phyloP scores from a whole-genome alignment of 2,797 vertebrate species.

The Lacerta agilis region DNA sequence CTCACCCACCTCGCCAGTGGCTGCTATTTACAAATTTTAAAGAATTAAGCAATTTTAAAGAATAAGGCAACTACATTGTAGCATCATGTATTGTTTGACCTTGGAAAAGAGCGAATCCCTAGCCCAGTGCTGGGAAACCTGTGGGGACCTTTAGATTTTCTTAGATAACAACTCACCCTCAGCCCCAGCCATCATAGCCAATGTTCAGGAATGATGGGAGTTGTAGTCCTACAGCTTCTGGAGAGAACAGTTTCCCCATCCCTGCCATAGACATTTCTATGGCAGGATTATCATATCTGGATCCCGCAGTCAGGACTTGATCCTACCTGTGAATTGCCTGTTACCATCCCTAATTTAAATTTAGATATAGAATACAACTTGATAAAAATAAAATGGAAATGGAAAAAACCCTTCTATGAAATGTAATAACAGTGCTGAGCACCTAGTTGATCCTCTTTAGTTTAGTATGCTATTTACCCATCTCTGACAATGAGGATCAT shows the following conservation, averaged over 20 bases:
- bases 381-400: background rate
- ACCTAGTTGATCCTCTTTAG: background rate
- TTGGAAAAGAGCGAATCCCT: background rate
- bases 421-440: background rate
- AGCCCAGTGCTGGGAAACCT: too few species aligned
- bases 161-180: too few species aligned
- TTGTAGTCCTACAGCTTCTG: too few species aligned
- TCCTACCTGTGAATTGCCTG: background rate
- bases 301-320: background rate
- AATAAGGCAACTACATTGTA: background rate
- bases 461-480: slow-evolving; percentile 11
- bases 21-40: background rate
- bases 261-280: background rate
- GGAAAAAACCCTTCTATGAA: accelerated
- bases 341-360: background rate
- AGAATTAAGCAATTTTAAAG: background rate
- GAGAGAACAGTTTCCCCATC: too few species aligned
- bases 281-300: background rate
- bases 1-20: background rate
- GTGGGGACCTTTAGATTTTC: too few species aligned
- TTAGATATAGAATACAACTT: background rate
- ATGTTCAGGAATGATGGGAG: too few species aligned
- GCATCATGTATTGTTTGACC: background rate
- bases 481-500: background rate
- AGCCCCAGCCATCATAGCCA: too few species aligned